Conservation (phyloP, 2,888 invertebrate genomes). For the Leucophora obtusa region DNA sequence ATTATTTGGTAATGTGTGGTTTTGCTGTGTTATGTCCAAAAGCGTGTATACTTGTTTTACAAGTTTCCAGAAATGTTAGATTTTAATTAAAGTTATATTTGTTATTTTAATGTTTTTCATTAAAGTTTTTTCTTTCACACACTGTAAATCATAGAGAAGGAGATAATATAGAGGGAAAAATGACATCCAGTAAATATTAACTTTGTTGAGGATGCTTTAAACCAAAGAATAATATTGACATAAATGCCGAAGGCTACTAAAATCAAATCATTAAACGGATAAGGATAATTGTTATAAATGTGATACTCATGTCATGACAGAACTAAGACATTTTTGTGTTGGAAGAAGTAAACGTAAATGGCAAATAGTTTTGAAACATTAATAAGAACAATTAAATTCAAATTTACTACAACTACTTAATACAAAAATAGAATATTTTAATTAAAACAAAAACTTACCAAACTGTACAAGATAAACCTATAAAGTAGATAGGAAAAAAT, state of each 20-base stretch:
- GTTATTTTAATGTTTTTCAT: too few relatives aligned
- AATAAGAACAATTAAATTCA: too few relatives aligned
- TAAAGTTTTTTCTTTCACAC: too few relatives aligned
- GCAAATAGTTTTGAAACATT: too few relatives aligned
- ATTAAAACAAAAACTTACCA: neutral
- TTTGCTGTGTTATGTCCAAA: too few relatives aligned
- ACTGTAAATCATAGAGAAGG: neutral
- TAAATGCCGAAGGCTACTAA: constrained; percentile 31
- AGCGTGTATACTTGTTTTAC: too few relatives aligned
- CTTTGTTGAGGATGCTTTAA: constrained; percentile 30
- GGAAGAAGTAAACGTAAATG: neutral
- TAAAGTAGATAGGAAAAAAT: neutral
- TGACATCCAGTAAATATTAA: constrained; percentile 16
- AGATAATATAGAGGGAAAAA: neutral
- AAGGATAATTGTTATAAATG: constrained; percentile 39
- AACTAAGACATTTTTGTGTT: too few relatives aligned
- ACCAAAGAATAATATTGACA: constrained; percentile 26
- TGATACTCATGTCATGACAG: neutral
- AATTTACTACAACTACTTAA: too few relatives aligned
- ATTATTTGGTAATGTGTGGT: too few relatives aligned
- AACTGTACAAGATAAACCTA: neutral
- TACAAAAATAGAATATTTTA: too few relatives aligned
- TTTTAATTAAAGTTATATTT: too few relatives aligned
- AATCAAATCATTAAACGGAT: constrained; percentile 42
- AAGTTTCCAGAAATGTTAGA: too few relatives aligned